phyloP scores from a whole-genome alignment of 2,797 vertebrate species.

The Apogon talboti region DNA sequence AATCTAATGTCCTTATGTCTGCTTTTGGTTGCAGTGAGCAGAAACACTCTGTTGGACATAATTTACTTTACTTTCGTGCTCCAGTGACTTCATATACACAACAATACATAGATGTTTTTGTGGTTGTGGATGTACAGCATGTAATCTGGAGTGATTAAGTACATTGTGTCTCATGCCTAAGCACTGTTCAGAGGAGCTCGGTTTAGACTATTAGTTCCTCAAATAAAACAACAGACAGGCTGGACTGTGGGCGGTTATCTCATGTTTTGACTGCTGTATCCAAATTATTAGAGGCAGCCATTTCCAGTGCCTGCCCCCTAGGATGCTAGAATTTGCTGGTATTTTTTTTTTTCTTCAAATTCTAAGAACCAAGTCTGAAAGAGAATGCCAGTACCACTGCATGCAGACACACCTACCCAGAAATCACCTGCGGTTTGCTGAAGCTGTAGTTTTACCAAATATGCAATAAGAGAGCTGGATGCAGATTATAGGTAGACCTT shows the following conservation, averaged over 20 bases:
- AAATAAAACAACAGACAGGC: slow-evolving; percentile 30
- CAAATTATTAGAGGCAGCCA: slow-evolving; percentile 43
- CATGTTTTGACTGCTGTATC: slow-evolving; percentile 42
- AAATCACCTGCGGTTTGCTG: neutral
- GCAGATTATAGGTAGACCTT: neutral
- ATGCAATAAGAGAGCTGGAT: neutral
- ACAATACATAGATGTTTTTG: neutral
- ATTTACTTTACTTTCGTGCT: slow-evolving; percentile 8
- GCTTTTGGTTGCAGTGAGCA: slow-evolving; percentile 19
- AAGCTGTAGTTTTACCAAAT: slow-evolving; percentile 19
- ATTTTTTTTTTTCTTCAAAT: slow-evolving; percentile 14
- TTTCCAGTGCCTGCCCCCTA: slow-evolving; percentile 17
- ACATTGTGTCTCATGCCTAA: neutral
- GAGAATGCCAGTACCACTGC: slow-evolving; percentile 1
- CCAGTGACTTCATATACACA: neutral
- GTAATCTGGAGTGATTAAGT: neutral
- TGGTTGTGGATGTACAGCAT: neutral
- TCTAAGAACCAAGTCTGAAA: slow-evolving; percentile 12
- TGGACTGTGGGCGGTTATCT: slow-evolving; percentile 39
- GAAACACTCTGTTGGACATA: slow-evolving; percentile 15
- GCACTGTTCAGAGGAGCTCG: slow-evolving; percentile 7
- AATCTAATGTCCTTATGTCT: slow-evolving; percentile 19
- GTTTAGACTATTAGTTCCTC: slow-evolving; percentile 22
- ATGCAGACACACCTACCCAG: slow-evolving; percentile 14
- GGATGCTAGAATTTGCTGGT: slow-evolving; percentile 9